Evolutionary conservation across 2,797 vertebrate genomes (phyloP).

Genomic region (Hoplostethus atlanticus): DNA sequence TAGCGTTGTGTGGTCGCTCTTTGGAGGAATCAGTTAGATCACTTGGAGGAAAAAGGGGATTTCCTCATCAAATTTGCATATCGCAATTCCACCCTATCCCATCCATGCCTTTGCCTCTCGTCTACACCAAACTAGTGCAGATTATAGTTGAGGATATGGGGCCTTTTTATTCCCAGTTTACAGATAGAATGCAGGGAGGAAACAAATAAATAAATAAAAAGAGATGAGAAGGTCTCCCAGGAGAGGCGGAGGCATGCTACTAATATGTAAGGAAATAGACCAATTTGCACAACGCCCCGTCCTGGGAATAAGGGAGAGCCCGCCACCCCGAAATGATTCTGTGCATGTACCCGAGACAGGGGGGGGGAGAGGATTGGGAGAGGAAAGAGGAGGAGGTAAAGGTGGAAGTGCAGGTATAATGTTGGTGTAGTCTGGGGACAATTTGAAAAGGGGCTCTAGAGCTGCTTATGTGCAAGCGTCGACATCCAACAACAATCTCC

Average conservation of each 20-base stretch:
- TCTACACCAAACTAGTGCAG: slow-evolving; percentile 31
- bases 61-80: slow-evolving; percentile 75
- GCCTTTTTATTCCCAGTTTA: slow-evolving; percentile 72
- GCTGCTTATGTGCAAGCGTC: slow-evolving; percentile 55
- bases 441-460: slow-evolving; percentile 46
- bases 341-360: slow-evolving; percentile 50
- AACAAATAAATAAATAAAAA: slow-evolving; percentile 73
- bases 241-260: slow-evolving; percentile 49
- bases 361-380: slow-evolving; percentile 32
- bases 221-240: slow-evolving; percentile 63
- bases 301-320: slow-evolving; percentile 62
- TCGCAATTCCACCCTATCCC: slow-evolving; percentile 57
- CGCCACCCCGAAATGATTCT: slow-evolving; percentile 52
- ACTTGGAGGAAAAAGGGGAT: slow-evolving; percentile 50
- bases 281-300: slow-evolving; percentile 61
- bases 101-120: slow-evolving; percentile 46
- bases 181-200: slow-evolving; percentile 53
- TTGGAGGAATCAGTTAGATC: slow-evolving; percentile 54
- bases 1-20: slow-evolving; percentile 48
- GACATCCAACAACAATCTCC: slow-evolving; percentile 53
- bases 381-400: slow-evolving; percentile 22
- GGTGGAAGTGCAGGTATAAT: slow-evolving; percentile 36
- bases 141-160: slow-evolving; percentile 43
- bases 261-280: slow-evolving; percentile 66
- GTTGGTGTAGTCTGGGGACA: slow-evolving; percentile 40